Conservation (phyloP, 2,797 vertebrate genomes). For the Pangasius mekongensis region DNA sequence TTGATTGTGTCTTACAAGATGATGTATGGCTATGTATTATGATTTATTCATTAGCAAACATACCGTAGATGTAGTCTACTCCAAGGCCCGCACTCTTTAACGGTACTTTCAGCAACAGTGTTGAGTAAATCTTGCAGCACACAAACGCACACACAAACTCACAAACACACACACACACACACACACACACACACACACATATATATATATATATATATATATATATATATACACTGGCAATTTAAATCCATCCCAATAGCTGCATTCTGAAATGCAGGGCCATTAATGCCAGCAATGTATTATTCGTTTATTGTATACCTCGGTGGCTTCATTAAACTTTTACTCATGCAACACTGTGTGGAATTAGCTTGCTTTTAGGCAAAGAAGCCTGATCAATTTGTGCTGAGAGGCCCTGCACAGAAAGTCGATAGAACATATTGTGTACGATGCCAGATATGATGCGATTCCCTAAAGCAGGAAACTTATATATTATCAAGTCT, state of each 20-base stretch:
- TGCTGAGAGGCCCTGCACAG: slow-evolving; percentile 60
- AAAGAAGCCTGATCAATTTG: slow-evolving; percentile 69
- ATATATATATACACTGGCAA: slow-evolving; percentile 5
- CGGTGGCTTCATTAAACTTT: slow-evolving; percentile 70
- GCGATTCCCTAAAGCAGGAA: slow-evolving; percentile 34
- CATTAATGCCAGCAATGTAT: slow-evolving; percentile 50
- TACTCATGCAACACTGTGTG: slow-evolving; percentile 67
- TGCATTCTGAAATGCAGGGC: slow-evolving; percentile 55
- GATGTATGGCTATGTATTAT: slow-evolving; percentile 55
- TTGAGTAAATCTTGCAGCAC: slow-evolving; percentile 27
- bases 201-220: no score
- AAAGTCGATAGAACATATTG: slow-evolving; percentile 75
- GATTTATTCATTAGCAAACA: slow-evolving; percentile 63
- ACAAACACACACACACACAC: slow-evolving; percentile 25
- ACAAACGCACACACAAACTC: slow-evolving; percentile 33
- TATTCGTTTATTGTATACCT: slow-evolving; percentile 63
- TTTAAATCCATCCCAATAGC: slow-evolving; percentile 32
- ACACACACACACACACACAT: not conserved
- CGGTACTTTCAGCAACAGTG: slow-evolving; percentile 14
- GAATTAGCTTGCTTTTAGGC: slow-evolving; percentile 74
- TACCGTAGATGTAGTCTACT: slow-evolving; percentile 34
- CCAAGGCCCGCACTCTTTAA: slow-evolving; percentile 27
- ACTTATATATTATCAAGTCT: slow-evolving; percentile 38
- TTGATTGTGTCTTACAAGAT: slow-evolving; percentile 57
- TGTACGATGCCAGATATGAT: slow-evolving; percentile 62